Percentiles rank a stretch among this genome's conserved stretches.
Conservation (phyloP, 1,140 invertebrate genomes). For the Meloidogyne exigua region DNA sequence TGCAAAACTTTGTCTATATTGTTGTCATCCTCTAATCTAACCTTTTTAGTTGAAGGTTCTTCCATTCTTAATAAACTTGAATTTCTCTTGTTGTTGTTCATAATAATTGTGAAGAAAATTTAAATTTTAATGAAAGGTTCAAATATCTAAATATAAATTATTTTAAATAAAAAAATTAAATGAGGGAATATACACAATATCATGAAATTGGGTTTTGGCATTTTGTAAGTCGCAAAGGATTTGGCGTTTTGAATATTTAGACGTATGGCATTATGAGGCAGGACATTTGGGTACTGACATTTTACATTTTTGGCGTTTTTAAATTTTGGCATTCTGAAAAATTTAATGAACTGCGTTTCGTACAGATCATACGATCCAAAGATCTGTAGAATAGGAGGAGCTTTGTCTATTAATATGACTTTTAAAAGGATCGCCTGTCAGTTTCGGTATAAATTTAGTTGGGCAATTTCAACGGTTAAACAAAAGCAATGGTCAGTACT, state of each 20-base stretch:
- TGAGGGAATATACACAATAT: neutral
- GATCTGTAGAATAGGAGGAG: too few species aligned
- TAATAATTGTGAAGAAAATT: neutral
- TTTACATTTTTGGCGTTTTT: neutral
- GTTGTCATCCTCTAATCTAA: neutral
- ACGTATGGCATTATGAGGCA: neutral
- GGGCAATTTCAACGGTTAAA: too few species aligned
- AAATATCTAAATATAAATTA: too few species aligned
- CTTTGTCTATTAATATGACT: too few species aligned
- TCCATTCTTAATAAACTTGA: neutral
- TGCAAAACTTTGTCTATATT: neutral
- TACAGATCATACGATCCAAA: too few species aligned
- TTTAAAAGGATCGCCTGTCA: too few species aligned
- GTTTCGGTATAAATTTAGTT: too few species aligned
- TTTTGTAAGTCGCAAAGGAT: neutral
- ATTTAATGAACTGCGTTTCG: too few species aligned
- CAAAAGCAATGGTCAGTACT: too few species aligned
- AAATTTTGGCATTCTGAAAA: neutral
- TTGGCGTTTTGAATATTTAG: neutral
- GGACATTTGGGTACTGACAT: neutral
- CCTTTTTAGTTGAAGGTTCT: neutral
- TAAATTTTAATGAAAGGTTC: neutral
- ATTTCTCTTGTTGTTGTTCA: neutral
- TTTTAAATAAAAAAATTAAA: too few species aligned
- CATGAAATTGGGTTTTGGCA: neutral